A percentile compares a stretch with the other conserved stretches of the same genome.
phyloP scores from a whole-genome alignment of 2,797 vertebrate genomes.

The Arremon aurantiirostris region DNA sequence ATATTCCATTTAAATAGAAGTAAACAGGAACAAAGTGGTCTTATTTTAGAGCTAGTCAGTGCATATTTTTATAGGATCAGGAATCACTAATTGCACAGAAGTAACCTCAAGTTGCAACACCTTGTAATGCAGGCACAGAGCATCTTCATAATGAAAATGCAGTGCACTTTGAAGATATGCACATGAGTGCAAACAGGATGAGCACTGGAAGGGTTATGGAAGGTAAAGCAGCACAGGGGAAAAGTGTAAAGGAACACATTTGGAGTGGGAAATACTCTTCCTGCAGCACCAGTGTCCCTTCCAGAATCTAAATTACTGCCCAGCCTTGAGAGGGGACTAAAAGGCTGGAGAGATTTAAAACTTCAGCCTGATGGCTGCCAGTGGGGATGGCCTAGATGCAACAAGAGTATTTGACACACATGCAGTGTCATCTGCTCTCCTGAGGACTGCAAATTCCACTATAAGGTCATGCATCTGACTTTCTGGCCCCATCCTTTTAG shows the following conservation, averaged over 20 bases:
- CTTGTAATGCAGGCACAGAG: neutral
- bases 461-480: neutral
- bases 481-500: neutral
- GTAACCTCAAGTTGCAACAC: neutral
- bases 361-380: neutral
- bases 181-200: neutral
- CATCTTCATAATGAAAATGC: neutral
- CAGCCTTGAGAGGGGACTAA: neutral
- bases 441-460: neutral
- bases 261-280: neutral
- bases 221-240: neutral
- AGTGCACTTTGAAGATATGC: neutral
- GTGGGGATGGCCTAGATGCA: neutral
- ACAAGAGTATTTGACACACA: neutral
- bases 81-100: neutral
- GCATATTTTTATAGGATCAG: neutral
- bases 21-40: neutral
- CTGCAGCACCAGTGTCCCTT: neutral
- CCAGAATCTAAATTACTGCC: neutral
- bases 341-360: neutral
- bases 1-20: neutral
- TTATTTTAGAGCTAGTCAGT: neutral
- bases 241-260: neutral
- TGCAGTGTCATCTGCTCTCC: neutral
- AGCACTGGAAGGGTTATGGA: neutral